Conservation (phyloP, 2,797 vertebrate species). For the Cynopterus sphinx region DNA sequence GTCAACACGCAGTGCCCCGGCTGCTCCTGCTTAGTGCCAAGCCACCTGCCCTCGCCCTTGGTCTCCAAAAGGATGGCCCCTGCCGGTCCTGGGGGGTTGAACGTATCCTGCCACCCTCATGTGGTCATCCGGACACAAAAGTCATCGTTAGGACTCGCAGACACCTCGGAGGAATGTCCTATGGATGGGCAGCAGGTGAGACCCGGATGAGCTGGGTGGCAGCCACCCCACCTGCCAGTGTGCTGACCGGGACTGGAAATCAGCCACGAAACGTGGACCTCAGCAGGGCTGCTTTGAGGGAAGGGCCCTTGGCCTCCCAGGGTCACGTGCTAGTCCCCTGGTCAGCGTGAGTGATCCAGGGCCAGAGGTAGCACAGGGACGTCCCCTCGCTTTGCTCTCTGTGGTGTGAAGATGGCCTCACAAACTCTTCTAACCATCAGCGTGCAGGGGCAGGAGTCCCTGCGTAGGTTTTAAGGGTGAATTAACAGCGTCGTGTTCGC, state of each 20-base stretch:
- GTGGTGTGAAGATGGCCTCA: accelerated
- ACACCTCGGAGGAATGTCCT: neutral
- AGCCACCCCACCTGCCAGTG: neutral
- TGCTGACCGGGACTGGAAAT: neutral
- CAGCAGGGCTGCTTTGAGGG: neutral
- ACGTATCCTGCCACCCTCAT: accelerated
- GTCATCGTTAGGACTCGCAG: accelerated
- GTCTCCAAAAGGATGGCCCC: neutral
- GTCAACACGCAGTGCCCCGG: conserved; percentile 73
- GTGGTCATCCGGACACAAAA: neutral
- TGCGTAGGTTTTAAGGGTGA: too few relatives aligned
- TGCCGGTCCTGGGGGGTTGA: conserved; percentile 37
- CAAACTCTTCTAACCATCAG: accelerated
- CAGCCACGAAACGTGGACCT: accelerated
- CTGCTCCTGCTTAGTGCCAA: conserved; percentile 34
- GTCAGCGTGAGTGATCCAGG: accelerated
- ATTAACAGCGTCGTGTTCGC: accelerated
- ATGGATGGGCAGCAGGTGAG: accelerated
- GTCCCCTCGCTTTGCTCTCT: too few relatives aligned
- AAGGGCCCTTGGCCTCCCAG: accelerated
- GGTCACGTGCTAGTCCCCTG: accelerated
- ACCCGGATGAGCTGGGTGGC: neutral
- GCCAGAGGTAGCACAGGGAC: neutral
- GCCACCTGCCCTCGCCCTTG: neutral
- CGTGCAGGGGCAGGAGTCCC: too few relatives aligned